Evolutionary conservation across 2,797 vertebrate species (phyloP).

Genomic region (Borostomias antarcticus): DNA sequence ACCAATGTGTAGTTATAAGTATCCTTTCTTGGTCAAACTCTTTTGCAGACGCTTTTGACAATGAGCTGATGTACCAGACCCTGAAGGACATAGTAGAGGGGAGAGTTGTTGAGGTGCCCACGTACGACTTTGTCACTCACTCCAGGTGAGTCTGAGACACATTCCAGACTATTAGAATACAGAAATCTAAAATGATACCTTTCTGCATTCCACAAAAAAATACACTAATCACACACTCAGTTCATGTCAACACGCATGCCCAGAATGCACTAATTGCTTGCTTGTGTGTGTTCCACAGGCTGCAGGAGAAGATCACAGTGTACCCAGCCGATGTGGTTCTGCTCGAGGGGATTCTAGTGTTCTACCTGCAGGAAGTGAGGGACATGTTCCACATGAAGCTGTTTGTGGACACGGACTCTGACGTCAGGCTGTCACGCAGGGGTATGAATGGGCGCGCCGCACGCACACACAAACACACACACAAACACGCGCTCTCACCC

Average conservation of each 20-base stretch:
- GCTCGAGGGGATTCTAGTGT: constrained; percentile 95
- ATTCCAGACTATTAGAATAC: too few relatives aligned
- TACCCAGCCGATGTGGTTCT: constrained; percentile 94
- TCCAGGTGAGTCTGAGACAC: constrained; percentile 79
- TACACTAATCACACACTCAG: background rate
- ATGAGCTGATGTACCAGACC: constrained; percentile 90
- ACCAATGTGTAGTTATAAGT: too few relatives aligned
- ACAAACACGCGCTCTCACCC: background rate
- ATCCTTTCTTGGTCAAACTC: too few relatives aligned
- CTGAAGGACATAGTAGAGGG: constrained; percentile 90
- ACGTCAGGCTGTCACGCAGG: constrained; percentile 91
- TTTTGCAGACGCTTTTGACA: constrained; percentile 91
- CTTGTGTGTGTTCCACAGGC: constrained; percentile 69
- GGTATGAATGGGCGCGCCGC: constrained; percentile 61
- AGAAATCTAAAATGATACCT: background rate
- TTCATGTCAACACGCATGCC: constrained; percentile 14
- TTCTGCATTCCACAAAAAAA: background rate
- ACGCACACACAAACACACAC: constrained; percentile 1
- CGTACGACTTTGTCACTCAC: constrained; percentile 95
- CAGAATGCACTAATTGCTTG: background rate
- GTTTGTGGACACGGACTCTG: constrained; percentile 97
- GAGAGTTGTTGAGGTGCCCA: constrained; percentile 89
- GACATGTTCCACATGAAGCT: constrained; percentile 98
- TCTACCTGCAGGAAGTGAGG: constrained; percentile 91
- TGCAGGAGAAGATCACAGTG: constrained; percentile 86